phyloP scores from a whole-genome alignment of 1,140 invertebrate species.

The Parapsyche elsis region DNA sequence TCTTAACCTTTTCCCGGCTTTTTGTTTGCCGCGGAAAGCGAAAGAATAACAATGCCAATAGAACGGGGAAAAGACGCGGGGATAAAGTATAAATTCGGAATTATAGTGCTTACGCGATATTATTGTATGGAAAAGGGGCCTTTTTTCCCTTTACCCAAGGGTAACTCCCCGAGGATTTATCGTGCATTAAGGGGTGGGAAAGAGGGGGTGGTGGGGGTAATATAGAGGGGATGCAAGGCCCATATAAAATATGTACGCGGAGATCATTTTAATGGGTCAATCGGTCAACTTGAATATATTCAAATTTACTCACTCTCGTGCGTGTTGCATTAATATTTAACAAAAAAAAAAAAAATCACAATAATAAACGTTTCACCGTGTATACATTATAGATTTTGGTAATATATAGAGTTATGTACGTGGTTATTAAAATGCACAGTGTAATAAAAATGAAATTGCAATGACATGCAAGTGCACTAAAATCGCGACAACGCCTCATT shows the following conservation, averaged over 20 bases:
- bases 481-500: too few species aligned
- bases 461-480: too few species aligned
- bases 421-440: too few species aligned
- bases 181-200: conserved; percentile 7
- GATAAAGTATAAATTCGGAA: conserved; percentile 30
- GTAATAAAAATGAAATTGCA: too few species aligned
- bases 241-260: background rate
- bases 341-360: too few species aligned
- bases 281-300: conserved; percentile 13
- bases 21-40: conserved; percentile 29
- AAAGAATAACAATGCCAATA: conserved; percentile 51
- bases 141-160: conserved; percentile 15
- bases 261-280: conserved; percentile 7
- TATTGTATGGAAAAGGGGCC: conserved; percentile 22
- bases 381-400: too few species aligned
- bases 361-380: too few species aligned
- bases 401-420: too few species aligned
- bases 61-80: conserved; percentile 35
- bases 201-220: too few species aligned
- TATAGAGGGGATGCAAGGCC: background rate
- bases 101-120: conserved; percentile 24
- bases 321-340: too few species aligned
- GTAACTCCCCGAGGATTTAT: conserved; percentile 19
- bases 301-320: background rate
- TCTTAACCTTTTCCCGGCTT: conserved; percentile 30